Evolutionary conservation across 2,797 vertebrate genomes (phyloP).

Genomic region (Darevskia mixta): DNA sequence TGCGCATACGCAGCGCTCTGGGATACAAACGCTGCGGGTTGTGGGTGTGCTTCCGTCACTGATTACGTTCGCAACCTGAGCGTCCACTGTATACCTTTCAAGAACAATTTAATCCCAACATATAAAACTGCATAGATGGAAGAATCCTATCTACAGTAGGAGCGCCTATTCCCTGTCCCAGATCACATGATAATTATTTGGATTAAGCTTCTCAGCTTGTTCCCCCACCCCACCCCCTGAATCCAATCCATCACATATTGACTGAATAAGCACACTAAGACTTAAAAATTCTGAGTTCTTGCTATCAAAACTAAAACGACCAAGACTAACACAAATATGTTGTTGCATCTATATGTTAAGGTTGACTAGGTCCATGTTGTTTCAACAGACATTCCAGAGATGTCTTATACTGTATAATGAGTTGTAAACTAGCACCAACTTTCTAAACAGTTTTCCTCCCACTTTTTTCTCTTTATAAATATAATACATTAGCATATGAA

Average conservation of each 20-base stretch:
- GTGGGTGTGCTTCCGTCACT: too few relatives aligned
- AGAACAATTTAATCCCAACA: not conserved
- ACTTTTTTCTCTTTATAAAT: not conserved
- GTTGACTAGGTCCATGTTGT: not conserved
- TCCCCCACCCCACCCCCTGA: too few relatives aligned
- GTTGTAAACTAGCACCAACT: not conserved
- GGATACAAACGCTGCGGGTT: too few relatives aligned
- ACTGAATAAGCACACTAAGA: not conserved
- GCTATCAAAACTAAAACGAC: not conserved
- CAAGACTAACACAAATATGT: not conserved
- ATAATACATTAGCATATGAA: not conserved
- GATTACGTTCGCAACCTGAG: too few relatives aligned
- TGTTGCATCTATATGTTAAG: not conserved
- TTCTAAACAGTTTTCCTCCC: not conserved
- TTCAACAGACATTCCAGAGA: not conserved
- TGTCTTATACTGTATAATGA: not conserved
- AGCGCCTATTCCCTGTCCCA: not conserved
- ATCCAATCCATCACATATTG: not conserved
- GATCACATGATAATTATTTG: not conserved
- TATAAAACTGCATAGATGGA: not conserved
- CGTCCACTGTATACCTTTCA: too few relatives aligned
- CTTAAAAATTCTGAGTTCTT: not conserved
- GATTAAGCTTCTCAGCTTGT: not conserved
- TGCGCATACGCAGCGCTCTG: too few relatives aligned
- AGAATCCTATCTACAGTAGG: not conserved